Conservation (phyloP, 1,140 invertebrate species). For the Pygmarrhopalites habei region DNA sequence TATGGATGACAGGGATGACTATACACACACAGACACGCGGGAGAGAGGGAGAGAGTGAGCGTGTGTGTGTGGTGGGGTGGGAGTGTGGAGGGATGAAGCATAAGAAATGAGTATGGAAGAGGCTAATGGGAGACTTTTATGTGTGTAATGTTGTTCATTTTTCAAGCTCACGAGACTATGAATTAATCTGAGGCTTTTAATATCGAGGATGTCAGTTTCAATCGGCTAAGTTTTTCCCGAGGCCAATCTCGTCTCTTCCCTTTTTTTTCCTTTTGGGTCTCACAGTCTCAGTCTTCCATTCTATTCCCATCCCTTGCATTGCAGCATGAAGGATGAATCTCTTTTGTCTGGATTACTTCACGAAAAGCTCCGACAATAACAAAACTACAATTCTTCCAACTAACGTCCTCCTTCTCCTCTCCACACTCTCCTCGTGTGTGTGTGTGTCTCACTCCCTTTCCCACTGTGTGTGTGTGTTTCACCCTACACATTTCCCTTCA, state of each 20-base stretch:
- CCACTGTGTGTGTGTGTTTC: too few species aligned
- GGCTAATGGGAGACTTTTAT: slow-evolving; percentile 14
- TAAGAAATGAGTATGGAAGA: neutral
- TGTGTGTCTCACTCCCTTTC: too few species aligned
- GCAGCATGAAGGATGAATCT: slow-evolving; percentile 11
- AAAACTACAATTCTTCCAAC: slow-evolving; percentile 11
- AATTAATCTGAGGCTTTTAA: slow-evolving; percentile 21
- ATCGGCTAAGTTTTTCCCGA: slow-evolving; percentile 5
- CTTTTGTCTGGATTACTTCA: slow-evolving; percentile 19
- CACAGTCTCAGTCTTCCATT: too few species aligned
- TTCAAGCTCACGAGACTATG: slow-evolving; percentile 18
- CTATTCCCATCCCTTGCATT: too few species aligned
- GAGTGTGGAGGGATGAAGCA: neutral
- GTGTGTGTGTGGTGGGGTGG: too few species aligned
- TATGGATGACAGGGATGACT: neutral
- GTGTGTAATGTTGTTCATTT: slow-evolving; percentile 14
- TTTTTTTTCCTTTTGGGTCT: too few species aligned
- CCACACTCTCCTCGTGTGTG: neutral
- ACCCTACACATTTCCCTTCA: too few species aligned
- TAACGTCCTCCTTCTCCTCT: neutral
- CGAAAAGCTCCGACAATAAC: slow-evolving; percentile 7
- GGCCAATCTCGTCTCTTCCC: neutral
- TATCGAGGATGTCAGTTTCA: slow-evolving; percentile 17
- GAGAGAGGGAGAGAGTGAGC: neutral
- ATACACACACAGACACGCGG: neutral